Conservation (phyloP, 2,797 vertebrate species). For the Gambusia yucatana region DNA sequence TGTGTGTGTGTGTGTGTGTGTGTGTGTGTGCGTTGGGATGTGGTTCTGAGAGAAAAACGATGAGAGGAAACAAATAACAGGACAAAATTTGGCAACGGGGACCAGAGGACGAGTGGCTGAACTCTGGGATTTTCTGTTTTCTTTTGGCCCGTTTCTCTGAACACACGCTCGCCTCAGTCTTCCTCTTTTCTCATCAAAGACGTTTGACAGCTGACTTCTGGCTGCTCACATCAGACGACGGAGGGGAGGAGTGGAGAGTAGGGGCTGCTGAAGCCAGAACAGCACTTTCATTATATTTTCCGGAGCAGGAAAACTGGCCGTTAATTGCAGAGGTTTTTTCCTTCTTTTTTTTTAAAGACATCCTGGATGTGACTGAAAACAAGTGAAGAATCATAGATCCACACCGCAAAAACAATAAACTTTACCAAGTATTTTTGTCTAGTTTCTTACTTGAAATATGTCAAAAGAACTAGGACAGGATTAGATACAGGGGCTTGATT, state of each 20-base stretch:
- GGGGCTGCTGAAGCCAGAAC: constrained; percentile 53
- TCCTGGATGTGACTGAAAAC: constrained; percentile 2
- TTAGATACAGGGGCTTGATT: too few relatives aligned
- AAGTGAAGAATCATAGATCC: constrained; percentile 17
- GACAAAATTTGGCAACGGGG: constrained; percentile 45
- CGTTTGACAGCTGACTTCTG: constrained; percentile 80
- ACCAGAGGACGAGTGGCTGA: constrained; percentile 61
- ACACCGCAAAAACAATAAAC: too few relatives aligned
- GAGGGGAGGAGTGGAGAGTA: constrained; percentile 36
- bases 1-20: constrained; percentile 20
- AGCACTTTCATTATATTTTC: constrained; percentile 67
- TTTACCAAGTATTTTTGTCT: too few relatives aligned
- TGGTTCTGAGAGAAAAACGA: constrained; percentile 41
- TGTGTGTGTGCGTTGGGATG: constrained; percentile 26
- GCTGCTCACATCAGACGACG: constrained; percentile 74
- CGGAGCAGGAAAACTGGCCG: constrained; percentile 12
- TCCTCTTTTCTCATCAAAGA: constrained; percentile 69
- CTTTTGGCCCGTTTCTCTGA: constrained; percentile 13
- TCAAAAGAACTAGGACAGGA: too few relatives aligned
- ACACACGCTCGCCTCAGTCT: constrained; percentile 16
- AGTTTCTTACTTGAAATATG: too few relatives aligned
- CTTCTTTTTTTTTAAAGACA: background rate
- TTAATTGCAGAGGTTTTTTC: background rate
- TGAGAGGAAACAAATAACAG: constrained; percentile 51
- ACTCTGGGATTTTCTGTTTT: constrained; percentile 53